Base-by-base conservation (phyloP, 2,888 invertebrate species). In the Temnothorax ravouxi region DNA sequence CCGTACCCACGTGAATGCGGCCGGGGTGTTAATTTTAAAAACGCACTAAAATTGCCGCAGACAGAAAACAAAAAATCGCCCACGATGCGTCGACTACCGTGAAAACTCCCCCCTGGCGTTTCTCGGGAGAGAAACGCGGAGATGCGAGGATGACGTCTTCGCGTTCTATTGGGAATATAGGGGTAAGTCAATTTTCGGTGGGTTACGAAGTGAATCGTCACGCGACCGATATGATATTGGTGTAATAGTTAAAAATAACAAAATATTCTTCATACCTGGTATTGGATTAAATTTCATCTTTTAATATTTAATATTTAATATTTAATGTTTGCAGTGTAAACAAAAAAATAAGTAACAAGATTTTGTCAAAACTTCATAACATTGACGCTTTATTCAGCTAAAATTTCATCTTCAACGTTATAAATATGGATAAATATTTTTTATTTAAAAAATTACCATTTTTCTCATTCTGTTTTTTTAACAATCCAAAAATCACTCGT, bases 1-100 rank as follows among this genome's bases (percentile, higher is more conserved):
- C 4, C 15, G 44, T 52, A 34, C 2, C 34, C 64, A 25, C 25
- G 66, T 4, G 29, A 62, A 67, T 25, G 54, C 59, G n/a, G n/a
- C n/a, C n/a, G 3, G 64, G 21, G 77, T 83, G 87, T 88, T 87
- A 61, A 88, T 89, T 89, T 89, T 88, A 84, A 86, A 89, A 90
- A 88, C 85, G 83, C 71, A 77, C 77, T 88, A 88, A 91, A 91
- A 89, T 81, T 52, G 41, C 41, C 15, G 72, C 69, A 87, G 88
- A 89, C 84, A 83, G 87, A 87, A 87, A 87, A 90, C 34, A 83
- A 88, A 85, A 84, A 88, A 86, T 86, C 38, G 6, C 15, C 18
- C n/a, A 3, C n/a, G n/a, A n/a, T 9, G 9, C 11, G 34, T 8
- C 50, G 54, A 3, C 47, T 13, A 18, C 54, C 54, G 38, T 84